These are phyloP conservation scores for Pristiophorus japonicus DNA, from an alignment of 2,113 vertebrate genomes.

Conservation along the genomic window DNA sequence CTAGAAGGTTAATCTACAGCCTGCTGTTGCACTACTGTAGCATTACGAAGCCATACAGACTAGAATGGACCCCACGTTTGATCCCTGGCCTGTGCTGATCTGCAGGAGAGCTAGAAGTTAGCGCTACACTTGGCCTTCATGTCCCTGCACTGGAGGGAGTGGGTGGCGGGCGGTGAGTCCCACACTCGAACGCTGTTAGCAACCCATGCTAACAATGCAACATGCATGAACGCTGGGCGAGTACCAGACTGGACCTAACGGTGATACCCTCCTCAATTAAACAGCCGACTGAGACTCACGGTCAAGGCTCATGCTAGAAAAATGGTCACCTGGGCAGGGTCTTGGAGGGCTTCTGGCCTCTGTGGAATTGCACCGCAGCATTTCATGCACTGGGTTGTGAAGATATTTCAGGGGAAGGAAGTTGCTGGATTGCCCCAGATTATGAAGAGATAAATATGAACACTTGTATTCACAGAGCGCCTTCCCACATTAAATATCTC, in stretches of 20 bases:
- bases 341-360: not conserved
- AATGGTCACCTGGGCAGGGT: not conserved
- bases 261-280: not conserved
- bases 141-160: not conserved
- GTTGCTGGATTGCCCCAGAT: not conserved
- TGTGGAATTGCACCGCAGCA: not conserved
- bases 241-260: not conserved
- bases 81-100: not conserved
- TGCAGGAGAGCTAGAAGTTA: not conserved
- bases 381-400: not conserved
- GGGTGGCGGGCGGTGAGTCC: not conserved
- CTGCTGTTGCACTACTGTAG: not conserved
- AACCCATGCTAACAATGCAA: too few relatives aligned
- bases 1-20: not conserved
- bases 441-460: not conserved
- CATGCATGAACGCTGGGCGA: not conserved
- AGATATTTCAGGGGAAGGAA: not conserved
- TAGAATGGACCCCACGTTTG: not conserved
- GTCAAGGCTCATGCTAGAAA: not conserved
- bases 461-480: too few relatives aligned
- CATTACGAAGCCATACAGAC: not conserved
- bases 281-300: not conserved
- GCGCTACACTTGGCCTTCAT: not conserved
- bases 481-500: too few relatives aligned
- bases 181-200: not conserved